Base-by-base conservation (phyloP, 2,888 invertebrate genomes). In the Netelia inedita region DNA sequence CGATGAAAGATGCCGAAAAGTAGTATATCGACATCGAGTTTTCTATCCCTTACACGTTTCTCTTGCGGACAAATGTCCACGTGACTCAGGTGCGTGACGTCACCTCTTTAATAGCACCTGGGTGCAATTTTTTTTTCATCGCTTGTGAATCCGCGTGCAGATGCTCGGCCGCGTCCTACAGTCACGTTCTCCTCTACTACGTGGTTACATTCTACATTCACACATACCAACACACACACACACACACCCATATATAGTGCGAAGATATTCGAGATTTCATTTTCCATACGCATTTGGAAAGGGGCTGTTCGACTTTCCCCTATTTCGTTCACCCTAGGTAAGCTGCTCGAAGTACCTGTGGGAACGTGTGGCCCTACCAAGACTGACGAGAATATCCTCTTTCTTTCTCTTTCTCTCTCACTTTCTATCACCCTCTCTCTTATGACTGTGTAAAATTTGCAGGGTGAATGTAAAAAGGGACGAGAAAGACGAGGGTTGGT, bases 311-410 rank as follows among this genome's bases (percentile, higher is more conserved):
- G 57, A 16, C 72, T 69, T 84, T 69, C 73, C 53, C 71, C 53
- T 75, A 63, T 75, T 71, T 28, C 55, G 63, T 71, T 81, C 63
- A 6, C 6, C 41, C 21, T 11, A 21, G 66, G 21, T 59, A 80
- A 79, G 69, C 83, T 83, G 75, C 59, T 72, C 43, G 57, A 73
- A 63, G 72, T 87, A 89, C 88, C 87, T 88, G 87, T 89, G 90
- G 88, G 89, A 90, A 89, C 86, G 43, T 41, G 50, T 53, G 41
- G 63, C 72, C 86, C 84, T 72, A 72, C 57, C 14, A 28, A 80
- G 50, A 61, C 28, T 41, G 59, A 72, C 66, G 61, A 78, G 73
- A 68, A 74, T 59, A 50, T 41, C 35, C 63, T n/a, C 65, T 21
- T 11, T 55, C 55, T 55, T 23, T 57, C 16, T 28, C 23, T 23